phyloP scores from a whole-genome alignment of 2,797 vertebrate genomes.

The Garrulus glandarius region DNA sequence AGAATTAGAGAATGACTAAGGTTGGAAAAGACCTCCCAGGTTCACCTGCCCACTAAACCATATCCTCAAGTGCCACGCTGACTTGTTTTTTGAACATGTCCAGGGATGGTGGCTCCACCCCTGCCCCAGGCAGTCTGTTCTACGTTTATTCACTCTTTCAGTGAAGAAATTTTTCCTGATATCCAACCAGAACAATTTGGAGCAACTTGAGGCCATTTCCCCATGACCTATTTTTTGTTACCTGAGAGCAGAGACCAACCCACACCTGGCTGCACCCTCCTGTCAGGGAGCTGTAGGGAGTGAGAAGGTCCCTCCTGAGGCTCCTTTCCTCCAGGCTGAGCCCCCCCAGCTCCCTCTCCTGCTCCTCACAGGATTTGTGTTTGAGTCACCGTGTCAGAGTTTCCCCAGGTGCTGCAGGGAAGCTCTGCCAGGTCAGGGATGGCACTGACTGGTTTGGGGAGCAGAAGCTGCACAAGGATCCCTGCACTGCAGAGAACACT shows the following conservation, averaged over 20 bases:
- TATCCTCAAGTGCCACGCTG: not conserved
- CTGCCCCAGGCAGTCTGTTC: not conserved
- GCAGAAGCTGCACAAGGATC: not conserved
- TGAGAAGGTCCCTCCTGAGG: too few species aligned
- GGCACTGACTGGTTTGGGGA: not conserved
- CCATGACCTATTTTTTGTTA: too few species aligned
- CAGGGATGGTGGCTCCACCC: not conserved
- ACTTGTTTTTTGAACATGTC: not conserved
- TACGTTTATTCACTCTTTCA: too few species aligned
- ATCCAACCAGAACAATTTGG: not conserved
- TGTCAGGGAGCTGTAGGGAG: not conserved
- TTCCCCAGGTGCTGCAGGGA: not conserved
- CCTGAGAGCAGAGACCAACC: not conserved
- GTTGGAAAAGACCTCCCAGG: not conserved
- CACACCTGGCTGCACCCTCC: not conserved
- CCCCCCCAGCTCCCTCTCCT: not conserved
- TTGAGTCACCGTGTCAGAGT: fast-evolving
- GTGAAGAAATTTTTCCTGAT: not conserved
- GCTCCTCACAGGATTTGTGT: not conserved
- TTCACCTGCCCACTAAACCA: not conserved
- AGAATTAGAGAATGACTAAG: not conserved
- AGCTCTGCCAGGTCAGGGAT: not conserved
- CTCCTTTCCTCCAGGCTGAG: not conserved
- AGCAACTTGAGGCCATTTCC: not conserved
- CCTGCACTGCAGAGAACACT: not conserved